phyloP scores from a whole-genome alignment of 2,797 vertebrate genomes.

The Galaxias olidus region DNA sequence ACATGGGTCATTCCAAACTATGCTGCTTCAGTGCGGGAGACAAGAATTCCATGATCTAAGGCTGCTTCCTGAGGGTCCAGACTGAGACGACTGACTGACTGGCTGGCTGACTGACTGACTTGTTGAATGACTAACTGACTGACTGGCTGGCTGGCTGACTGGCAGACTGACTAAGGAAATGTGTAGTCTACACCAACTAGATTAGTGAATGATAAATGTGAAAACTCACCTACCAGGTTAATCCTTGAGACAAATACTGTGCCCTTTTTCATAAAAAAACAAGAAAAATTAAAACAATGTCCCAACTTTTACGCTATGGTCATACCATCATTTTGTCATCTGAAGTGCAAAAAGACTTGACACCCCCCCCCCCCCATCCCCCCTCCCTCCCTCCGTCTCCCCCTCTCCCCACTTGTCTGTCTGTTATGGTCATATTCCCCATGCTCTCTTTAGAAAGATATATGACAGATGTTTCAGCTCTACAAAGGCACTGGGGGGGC shows the following conservation, averaged over 20 bases:
- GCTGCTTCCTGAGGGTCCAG: neutral
- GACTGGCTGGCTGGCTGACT: no score
- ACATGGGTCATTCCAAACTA: slow-evolving; percentile 52
- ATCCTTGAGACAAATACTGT: no score
- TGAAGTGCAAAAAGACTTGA: no score
- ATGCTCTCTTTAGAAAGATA: neutral
- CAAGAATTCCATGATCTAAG: slow-evolving; percentile 57
- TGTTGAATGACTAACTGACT: neutral
- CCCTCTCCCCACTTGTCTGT: neutral
- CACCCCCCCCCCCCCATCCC: neutral
- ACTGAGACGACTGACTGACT: neutral
- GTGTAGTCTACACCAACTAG: no score
- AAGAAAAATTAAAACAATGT: no score
- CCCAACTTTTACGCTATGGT: no score
- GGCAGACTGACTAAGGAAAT: no score
- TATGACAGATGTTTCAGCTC: slow-evolving; percentile 3
- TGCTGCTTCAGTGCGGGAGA: slow-evolving; percentile 21
- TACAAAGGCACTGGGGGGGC: neutral
- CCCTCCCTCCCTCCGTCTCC: neutral
- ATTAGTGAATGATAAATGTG: no score
- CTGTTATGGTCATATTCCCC: neutral
- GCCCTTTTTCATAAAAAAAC: no score
- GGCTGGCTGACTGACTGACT: no score
- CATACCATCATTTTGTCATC: no score
- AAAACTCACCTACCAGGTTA: no score